phyloP scores from a whole-genome alignment of 2,797 vertebrate species.

The Typhlichthys subterraneus region DNA sequence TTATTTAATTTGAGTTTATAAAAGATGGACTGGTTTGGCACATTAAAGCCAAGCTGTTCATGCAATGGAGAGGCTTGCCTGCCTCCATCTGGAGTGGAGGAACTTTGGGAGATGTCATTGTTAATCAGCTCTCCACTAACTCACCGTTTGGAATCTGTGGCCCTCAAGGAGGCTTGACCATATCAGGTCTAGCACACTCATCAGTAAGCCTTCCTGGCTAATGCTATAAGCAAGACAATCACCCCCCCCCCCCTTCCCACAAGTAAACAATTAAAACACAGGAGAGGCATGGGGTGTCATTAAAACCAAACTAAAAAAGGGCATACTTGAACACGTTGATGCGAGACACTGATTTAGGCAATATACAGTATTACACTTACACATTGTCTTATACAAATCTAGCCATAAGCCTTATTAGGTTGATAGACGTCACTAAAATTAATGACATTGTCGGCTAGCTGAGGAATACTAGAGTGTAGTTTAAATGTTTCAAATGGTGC shows the following conservation, averaged over 20 bases:
- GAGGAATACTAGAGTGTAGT: neutral
- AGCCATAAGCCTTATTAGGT: too few relatives aligned
- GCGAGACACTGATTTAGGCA: too few relatives aligned
- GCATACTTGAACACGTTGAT: too few relatives aligned
- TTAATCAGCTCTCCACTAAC: constrained; percentile 44
- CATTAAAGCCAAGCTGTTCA: neutral
- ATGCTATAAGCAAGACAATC: constrained; percentile 1
- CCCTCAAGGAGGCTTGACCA: constrained; percentile 16
- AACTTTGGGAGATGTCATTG: constrained; percentile 38
- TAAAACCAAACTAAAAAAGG: neutral
- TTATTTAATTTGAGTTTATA: neutral
- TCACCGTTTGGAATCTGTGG: constrained; percentile 39
- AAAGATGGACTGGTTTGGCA: constrained; percentile 4
- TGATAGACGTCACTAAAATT: too few relatives aligned
- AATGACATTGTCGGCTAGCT: too few relatives aligned
- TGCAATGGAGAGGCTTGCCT: constrained; percentile 6
- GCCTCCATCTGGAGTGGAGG: constrained; percentile 31
- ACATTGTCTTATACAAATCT: too few relatives aligned
- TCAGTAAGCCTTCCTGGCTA: constrained; percentile 22
- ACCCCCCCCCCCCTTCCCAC: neutral
- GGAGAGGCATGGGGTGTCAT: neutral
- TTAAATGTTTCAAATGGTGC: too few relatives aligned
- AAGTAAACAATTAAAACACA: neutral
- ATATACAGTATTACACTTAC: too few relatives aligned
- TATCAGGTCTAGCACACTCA: constrained; percentile 32